Conservation (phyloP, 2,797 vertebrate genomes). For the Ctenochaetus hawaiiensis region DNA sequence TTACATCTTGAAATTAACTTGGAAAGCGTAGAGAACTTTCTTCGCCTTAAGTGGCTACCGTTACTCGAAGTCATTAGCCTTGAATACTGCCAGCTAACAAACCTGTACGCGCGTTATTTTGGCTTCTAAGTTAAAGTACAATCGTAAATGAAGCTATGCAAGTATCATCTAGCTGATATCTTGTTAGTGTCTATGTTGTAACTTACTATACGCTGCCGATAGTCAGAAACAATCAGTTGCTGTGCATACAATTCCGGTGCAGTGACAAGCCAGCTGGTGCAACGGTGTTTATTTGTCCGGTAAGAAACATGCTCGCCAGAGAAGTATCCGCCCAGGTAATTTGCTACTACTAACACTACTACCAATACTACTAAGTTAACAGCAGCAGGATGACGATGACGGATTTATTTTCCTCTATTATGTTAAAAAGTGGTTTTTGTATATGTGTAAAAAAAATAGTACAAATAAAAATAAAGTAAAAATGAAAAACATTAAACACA, state of each 20-base stretch:
- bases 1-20: neutral
- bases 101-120: neutral
- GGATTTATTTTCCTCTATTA: neutral
- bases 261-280: constrained; percentile 7
- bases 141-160: neutral
- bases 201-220: too few relatives aligned
- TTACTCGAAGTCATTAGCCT: neutral
- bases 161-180: too few relatives aligned
- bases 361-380: neutral
- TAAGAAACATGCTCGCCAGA: constrained; percentile 10
- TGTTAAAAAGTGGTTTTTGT: too few relatives aligned
- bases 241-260: neutral
- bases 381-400: neutral
- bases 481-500: too few relatives aligned
- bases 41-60: too few relatives aligned
- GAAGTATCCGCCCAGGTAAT: neutral
- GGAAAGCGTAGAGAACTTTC: neutral
- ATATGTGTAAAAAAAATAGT: too few relatives aligned
- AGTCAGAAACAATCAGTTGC: too few relatives aligned
- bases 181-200: too few relatives aligned
- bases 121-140: neutral
- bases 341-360: neutral
- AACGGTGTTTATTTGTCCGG: constrained; percentile 23
- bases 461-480: too few relatives aligned
- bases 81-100: neutral